Base-by-base conservation (phyloP, 2,888 invertebrate genomes). In the Andrena chrysosceles region DNA sequence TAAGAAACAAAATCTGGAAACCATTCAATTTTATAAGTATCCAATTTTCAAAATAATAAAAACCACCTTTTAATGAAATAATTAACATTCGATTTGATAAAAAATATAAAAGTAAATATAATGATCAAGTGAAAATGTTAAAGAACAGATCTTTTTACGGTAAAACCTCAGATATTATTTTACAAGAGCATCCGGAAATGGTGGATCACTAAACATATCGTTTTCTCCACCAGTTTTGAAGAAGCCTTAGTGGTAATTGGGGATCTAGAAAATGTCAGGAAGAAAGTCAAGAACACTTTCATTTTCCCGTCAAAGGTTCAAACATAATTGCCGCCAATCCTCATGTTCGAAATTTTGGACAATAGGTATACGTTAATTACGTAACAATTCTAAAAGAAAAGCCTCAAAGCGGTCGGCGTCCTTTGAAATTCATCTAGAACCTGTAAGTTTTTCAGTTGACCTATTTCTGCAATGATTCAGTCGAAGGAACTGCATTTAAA, bases 391-490 rank as follows among this genome's bases (percentile, higher is more conserved):
- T 10, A 74, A 48, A 35, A 63, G 59, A 67, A 62, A 16, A 54
- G 13, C 35, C 31, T 49, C 31, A 31, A 26, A 64, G 48, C 8
- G 7, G 77, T 78, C 86, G 86, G 86, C 73, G 13, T 68, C 63
- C 80, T 86, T 86, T 86, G 86, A 85, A 31, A 20, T n/a, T 62
- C 56, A n/a, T n/a, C 16, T 60, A n/a, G 31, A 29, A 49, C 66
- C 62, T 67, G 33, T 10, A 60, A 64, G 70, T 78, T 33, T 29
- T 56, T 68, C 42, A 42, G 59, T 68, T 33, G 66, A 68, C 33
- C 74, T 68, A 78, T 68, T 13, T 42, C 42, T 13, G 42, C 42
- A 42, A 13, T 13, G 4, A 42, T 42, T 42, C 16, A 42, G 42
- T 42, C 13, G 4, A 42, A 5, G 42, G 42, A 42, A 42, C 42